Percentiles rank a stretch among this genome's conserved stretches.
These are phyloP conservation scores for Pygoscelis antarcticus DNA, from an alignment of 2,113 vertebrate genomes.

Conservation along the genomic window DNA sequence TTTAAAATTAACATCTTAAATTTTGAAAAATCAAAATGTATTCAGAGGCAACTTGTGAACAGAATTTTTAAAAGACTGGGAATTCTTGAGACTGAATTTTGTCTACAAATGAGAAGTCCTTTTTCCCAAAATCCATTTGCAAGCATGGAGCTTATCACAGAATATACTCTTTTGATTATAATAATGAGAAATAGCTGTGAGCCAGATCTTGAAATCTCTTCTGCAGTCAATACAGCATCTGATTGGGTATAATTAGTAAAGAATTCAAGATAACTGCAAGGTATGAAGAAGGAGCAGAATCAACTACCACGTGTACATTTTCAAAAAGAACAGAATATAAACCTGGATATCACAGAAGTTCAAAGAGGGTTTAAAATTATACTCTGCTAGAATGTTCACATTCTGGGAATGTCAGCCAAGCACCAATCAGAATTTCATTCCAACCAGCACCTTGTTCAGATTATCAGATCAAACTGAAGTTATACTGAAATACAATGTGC, in stretches of 20 bases:
- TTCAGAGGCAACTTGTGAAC: not conserved
- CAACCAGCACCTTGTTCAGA: not conserved
- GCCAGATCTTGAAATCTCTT: not conserved
- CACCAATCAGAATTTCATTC: not conserved
- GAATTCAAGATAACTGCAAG: constrained; percentile 24
- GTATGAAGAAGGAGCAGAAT: not conserved
- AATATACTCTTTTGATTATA: not conserved
- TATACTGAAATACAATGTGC: not conserved
- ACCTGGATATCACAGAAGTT: not conserved
- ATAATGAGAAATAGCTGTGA: constrained; percentile 19
- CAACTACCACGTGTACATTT: not conserved
- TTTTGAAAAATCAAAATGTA: not conserved
- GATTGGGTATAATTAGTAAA: constrained; percentile 12
- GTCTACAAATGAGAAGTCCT: not conserved
- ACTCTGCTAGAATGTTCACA: not conserved
- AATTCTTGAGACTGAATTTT: not conserved
- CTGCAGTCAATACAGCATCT: not conserved
- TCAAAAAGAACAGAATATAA: not conserved
- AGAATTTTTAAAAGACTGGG: not conserved
- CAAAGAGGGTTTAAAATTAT: not conserved
- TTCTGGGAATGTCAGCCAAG: not conserved
- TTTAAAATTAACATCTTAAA: not conserved
- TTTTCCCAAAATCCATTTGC: not conserved
- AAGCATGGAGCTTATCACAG: not conserved
- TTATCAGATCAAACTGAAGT: not conserved